phyloP scores from a whole-genome alignment of 1,140 invertebrate genomes.

The Thereuonema tuberculata region DNA sequence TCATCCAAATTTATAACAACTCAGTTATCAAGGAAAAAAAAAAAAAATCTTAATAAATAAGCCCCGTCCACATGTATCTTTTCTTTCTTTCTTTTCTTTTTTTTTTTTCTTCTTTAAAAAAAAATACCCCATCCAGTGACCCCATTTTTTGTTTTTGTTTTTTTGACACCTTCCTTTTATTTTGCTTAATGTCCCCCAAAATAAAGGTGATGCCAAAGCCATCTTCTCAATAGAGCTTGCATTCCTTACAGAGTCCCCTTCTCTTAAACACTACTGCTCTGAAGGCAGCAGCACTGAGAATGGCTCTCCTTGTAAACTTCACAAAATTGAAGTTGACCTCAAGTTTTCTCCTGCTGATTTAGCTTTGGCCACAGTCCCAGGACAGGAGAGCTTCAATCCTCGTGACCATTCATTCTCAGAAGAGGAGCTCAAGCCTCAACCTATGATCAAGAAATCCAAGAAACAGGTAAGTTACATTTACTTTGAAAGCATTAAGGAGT shows the following conservation, averaged over 20 bases:
- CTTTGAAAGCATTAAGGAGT: background rate
- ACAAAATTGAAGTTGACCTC: slow-evolving; percentile 12
- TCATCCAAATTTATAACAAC: background rate
- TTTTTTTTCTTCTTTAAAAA: background rate
- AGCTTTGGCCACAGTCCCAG: slow-evolving; percentile 27
- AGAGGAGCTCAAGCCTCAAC: slow-evolving; percentile 92
- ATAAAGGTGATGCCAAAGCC: background rate
- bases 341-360: slow-evolving; percentile 28
- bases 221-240: background rate
- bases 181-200: background rate
- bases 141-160: background rate
- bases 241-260: background rate
- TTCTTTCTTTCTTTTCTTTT: too few species aligned
- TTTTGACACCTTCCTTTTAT: background rate
- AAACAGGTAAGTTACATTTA: slow-evolving; percentile 59
- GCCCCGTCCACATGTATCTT: too few species aligned
- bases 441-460: slow-evolving; percentile 94
- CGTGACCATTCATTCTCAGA: slow-evolving; percentile 77
- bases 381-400: slow-evolving; percentile 33
- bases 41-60: background rate
- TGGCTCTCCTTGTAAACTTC: background rate
- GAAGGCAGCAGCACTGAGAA: background rate
- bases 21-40: background rate
- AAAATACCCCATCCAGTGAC: background rate
- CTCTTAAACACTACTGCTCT: background rate